Base-by-base conservation (phyloP, 2,113 vertebrate genomes). In the Emydocephalus ijimae region DNA sequence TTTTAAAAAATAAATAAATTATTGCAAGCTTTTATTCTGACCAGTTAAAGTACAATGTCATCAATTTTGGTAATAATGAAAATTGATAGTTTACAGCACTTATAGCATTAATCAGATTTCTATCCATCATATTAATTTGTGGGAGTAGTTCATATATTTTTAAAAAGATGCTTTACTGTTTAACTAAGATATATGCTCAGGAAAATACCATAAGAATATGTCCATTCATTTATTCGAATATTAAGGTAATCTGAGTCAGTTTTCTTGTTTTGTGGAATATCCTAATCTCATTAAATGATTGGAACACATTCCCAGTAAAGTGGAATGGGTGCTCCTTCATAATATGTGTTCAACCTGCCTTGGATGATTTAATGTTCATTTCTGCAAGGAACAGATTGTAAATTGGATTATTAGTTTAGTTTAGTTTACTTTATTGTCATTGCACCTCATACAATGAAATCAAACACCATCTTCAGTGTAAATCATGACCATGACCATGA, bases 31-130 rank as follows among this genome's bases (percentile, higher is more conserved):
- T 95, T 91, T 90, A 74, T 90, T 92, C 43, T 64, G 0, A 90
- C 93, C 91, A 61, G 57, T 81, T 34, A 91, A 7, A 23, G 8
- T 59, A 50, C 56, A 91, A 6, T 54, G 85, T 81, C 94, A 92
- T 54, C 56, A 52, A 29, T 52, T 43, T 1, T 10, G 69, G n/a
- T 39, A 74, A 74, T 74, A 39, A 74, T 39, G 69, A 74, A 39
- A 20, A 39, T 3, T 7, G 69, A 74, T 74, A 74, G 15, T 20
- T 15, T 74, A 34, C 15, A 69, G 34, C 12, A 74, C 4, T 74
- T 74, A 74, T 18, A 74, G 61, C 10, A 14, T 69, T 12, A 69
- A 69, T 69, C 11, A 69, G n/a, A 15, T 34, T 74, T 74, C 29
- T 34, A 74, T 34, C 12, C n/a, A 74, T 74, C 34, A 34, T 74